Evolutionary conservation across 2,113 vertebrate species (phyloP).

Genomic region (Xerus inauris): DNA sequence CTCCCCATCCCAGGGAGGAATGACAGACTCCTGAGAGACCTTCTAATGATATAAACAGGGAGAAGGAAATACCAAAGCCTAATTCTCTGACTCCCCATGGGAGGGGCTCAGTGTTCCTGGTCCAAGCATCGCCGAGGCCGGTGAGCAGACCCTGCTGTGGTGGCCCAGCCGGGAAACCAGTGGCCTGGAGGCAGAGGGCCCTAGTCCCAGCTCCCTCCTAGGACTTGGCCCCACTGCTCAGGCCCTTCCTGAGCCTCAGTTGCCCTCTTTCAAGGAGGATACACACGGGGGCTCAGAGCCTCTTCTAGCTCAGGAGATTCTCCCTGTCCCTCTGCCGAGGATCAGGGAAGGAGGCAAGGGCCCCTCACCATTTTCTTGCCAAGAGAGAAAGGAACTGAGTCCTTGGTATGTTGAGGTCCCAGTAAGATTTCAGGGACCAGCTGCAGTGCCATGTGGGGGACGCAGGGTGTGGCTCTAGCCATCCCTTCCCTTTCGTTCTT

Average conservation of each 20-base stretch:
- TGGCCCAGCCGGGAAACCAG: background rate
- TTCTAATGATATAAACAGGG: background rate
- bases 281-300: fast-evolving
- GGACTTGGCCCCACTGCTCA: fast-evolving
- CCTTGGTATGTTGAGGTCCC: background rate
- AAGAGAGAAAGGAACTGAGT: background rate
- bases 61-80: fast-evolving
- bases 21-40: fast-evolving
- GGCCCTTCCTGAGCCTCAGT: background rate
- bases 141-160: background rate
- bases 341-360: too few relatives aligned
- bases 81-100: background rate
- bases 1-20: background rate
- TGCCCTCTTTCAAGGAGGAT: background rate
- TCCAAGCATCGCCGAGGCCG: fast-evolving
- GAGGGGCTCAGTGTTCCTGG: fast-evolving
- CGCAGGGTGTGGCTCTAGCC: background rate
- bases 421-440: background rate
- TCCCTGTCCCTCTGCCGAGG: background rate
- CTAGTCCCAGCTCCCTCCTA: background rate
- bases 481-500: background rate
- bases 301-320: background rate
- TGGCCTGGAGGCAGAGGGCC: background rate
- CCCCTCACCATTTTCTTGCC: background rate
- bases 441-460: background rate